Evolutionary conservation across 2,797 vertebrate genomes (phyloP).

Genomic region (Lemur catta): DNA sequence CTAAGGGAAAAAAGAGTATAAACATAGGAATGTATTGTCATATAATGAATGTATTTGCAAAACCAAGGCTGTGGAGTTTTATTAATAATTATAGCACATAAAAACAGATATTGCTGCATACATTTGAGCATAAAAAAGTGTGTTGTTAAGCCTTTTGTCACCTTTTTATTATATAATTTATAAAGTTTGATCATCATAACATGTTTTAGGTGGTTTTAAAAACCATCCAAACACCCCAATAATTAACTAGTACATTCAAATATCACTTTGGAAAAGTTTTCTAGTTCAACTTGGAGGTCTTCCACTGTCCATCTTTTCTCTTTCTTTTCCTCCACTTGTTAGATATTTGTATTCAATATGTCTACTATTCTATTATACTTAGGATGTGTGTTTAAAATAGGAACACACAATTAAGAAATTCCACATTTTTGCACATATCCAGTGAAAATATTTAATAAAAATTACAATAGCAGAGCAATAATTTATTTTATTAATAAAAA

Average conservation of each 20-base stretch:
- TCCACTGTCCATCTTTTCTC: not conserved
- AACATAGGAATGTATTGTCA: conserved; percentile 58
- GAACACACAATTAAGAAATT: not conserved
- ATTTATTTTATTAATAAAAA: not conserved
- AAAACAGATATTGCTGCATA: not conserved
- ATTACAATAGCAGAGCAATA: not conserved
- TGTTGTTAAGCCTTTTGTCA: not conserved
- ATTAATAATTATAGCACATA: not conserved
- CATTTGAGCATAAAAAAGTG: not conserved
- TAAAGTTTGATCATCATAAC: conserved; percentile 22
- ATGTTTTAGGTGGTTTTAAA: not conserved
- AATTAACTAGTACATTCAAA: conserved; percentile 15
- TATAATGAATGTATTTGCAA: not conserved
- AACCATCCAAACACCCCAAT: not conserved
- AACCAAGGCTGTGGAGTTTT: conserved; percentile 27
- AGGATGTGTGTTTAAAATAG: conserved; percentile 7
- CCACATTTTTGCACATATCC: not conserved
- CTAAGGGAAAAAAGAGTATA: conserved; percentile 33
- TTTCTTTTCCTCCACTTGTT: not conserved
- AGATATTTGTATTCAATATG: not conserved
- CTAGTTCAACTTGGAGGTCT: not conserved
- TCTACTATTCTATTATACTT: not conserved
- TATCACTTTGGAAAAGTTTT: conserved; percentile 19
- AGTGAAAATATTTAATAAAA: conserved; percentile 35
- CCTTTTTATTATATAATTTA: conserved; percentile 9